Evolutionary conservation across 1,140 invertebrate species (phyloP).

Genomic region (Gryon sp.): DNA sequence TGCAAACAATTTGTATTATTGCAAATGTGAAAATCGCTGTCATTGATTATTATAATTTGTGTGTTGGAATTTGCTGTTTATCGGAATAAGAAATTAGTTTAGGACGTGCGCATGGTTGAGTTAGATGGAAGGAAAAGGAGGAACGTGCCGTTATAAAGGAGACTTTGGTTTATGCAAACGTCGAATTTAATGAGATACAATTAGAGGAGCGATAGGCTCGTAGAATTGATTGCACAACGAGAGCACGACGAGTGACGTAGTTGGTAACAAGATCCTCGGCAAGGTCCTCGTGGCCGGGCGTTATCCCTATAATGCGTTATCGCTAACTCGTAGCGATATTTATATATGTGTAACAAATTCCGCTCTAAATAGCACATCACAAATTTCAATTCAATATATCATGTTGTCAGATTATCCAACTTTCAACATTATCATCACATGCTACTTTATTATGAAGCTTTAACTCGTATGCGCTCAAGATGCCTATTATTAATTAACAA

Average conservation of each 20-base stretch:
- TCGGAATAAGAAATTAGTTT: conserved; percentile 23
- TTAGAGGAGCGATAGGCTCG: conserved; percentile 57
- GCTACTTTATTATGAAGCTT: too few species aligned
- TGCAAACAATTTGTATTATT: too few species aligned
- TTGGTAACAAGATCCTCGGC: conserved; percentile 26
- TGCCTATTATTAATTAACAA: too few species aligned
- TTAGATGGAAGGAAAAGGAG: conserved; percentile 51
- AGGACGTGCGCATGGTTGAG: conserved; percentile 13
- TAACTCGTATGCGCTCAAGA: too few species aligned
- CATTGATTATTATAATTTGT: too few species aligned
- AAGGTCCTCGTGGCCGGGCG: background rate
- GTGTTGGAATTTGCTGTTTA: conserved; percentile 31
- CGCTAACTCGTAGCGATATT: background rate
- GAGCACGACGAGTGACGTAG: conserved; percentile 31
- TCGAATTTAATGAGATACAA: conserved; percentile 71
- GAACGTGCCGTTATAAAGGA: conserved; percentile 50
- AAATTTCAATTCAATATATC: too few species aligned
- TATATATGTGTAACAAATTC: conserved; percentile 11
- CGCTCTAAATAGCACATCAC: too few species aligned
- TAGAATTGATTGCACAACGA: conserved; percentile 42
- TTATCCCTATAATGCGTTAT: conserved; percentile 25
- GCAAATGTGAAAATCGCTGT: too few species aligned
- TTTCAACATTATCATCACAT: too few species aligned
- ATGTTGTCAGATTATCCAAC: too few species aligned
- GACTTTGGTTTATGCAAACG: conserved; percentile 44